Conservation (phyloP, 2,888 invertebrate genomes). For the Drosophila anomelani region DNA sequence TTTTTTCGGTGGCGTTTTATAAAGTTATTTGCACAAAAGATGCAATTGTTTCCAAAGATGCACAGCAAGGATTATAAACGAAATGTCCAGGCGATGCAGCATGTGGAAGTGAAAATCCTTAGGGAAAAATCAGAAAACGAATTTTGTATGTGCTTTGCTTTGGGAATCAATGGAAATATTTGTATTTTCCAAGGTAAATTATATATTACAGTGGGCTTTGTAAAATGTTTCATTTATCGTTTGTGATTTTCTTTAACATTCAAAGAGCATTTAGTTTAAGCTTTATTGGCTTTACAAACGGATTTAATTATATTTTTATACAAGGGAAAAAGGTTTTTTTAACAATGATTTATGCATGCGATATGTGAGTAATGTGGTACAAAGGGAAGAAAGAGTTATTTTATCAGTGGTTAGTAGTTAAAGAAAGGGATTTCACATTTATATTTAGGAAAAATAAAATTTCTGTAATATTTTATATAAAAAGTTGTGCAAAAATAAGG, state of each 20-base stretch:
- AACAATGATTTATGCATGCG: neutral
- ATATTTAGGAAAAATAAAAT: no score
- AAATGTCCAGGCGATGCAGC: slow-evolving; percentile 44
- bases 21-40: slow-evolving; percentile 75
- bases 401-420: no score
- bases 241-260: neutral
- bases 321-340: neutral
- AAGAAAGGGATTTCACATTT: no score
- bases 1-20: slow-evolving; percentile 45
- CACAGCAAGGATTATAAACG: slow-evolving; percentile 56
- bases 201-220: neutral
- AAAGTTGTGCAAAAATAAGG: neutral
- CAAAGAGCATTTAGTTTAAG: neutral
- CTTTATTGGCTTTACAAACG: neutral
- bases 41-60: slow-evolving; percentile 76
- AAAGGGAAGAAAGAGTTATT: neutral
- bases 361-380: neutral
- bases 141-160: slow-evolving; percentile 42
- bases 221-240: neutral
- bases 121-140: slow-evolving; percentile 32
- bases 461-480: no score
- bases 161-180: neutral
- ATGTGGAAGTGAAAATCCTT: slow-evolving; percentile 22
- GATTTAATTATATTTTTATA: no score
- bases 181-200: neutral